A percentile compares a stretch with the other conserved stretches of the same genome.
Conservation (phyloP, 2,888 invertebrate genomes). For the Corbicula japonica region DNA sequence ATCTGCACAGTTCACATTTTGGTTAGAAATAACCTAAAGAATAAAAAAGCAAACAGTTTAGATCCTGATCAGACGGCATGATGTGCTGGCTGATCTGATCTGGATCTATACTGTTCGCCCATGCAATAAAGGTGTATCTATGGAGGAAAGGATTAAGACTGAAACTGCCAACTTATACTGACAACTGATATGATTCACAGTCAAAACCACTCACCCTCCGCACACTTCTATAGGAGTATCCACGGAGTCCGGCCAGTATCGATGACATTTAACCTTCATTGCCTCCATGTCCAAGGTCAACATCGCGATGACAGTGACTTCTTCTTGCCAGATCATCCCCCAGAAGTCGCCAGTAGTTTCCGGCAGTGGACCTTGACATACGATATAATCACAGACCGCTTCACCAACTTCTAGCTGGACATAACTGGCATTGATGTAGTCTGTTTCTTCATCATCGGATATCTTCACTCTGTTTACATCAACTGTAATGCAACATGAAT, state of each 20-base stretch:
- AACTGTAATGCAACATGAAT: conserved; percentile 73
- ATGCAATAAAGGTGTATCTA: too few relatives aligned
- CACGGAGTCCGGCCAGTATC: conserved; percentile 93
- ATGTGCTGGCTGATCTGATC: too few relatives aligned
- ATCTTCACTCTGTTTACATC: conserved; percentile 82
- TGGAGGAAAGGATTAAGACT: too few relatives aligned
- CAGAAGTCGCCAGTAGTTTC: conserved; percentile 98
- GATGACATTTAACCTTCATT: conserved; percentile 97
- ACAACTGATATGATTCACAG: too few relatives aligned
- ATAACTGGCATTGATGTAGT: conserved; percentile 85
- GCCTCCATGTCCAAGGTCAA: conserved; percentile 95
- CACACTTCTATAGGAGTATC: conserved; percentile 68
- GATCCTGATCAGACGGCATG: too few relatives aligned
- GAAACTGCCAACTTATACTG: too few relatives aligned
- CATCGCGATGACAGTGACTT: conserved; percentile 94
- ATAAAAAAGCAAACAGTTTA: too few relatives aligned
- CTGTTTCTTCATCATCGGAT: conserved; percentile 63
- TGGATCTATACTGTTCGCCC: too few relatives aligned
- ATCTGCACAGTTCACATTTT: too few relatives aligned
- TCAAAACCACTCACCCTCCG: conserved; percentile 69
- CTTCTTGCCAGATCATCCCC: conserved; percentile 99
- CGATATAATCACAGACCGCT: conserved; percentile 78
- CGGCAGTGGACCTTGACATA: conserved; percentile 92
- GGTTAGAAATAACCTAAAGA: too few relatives aligned
- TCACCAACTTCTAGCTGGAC: conserved; percentile 71